Evolutionary conservation across 1,140 invertebrate genomes (phyloP).

Genomic region (Batillaria attramentaria): DNA sequence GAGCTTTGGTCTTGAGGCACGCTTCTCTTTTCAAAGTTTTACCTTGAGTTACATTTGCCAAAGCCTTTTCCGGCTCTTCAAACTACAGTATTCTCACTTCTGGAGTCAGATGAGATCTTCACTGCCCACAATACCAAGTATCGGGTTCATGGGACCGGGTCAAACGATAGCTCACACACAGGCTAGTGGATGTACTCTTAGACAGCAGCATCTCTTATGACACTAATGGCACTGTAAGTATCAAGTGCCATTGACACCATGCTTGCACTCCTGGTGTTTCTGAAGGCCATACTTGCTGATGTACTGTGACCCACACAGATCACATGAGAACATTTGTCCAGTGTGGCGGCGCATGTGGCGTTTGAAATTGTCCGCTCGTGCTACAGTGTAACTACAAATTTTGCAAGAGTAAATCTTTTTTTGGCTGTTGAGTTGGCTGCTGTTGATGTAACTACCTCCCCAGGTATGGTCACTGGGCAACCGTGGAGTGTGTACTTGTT

Average conservation of each 20-base stretch:
- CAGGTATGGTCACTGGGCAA: too few relatives aligned
- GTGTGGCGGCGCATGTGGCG: conserved; percentile 21
- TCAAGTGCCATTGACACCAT: neutral
- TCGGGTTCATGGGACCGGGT: too few relatives aligned
- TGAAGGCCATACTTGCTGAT: conserved; percentile 19
- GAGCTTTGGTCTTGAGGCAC: too few relatives aligned
- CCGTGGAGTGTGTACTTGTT: conserved; percentile 12
- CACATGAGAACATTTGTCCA: conserved; percentile 20
- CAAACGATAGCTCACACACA: too few relatives aligned
- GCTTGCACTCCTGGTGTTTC: conserved; percentile 17
- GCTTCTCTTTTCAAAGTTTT: too few relatives aligned
- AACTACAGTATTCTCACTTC: too few relatives aligned
- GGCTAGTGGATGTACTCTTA: too few relatives aligned
- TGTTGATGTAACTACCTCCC: neutral
- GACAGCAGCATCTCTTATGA: neutral
- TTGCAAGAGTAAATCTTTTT: conserved; percentile 14
- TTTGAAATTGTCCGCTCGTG: conserved; percentile 11
- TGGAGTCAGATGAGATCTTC: neutral
- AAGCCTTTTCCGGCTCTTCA: too few relatives aligned
- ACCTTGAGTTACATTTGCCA: neutral
- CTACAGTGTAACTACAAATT: conserved; percentile 5
- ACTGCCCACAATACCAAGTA: neutral
- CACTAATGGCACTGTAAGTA: neutral
- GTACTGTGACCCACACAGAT: conserved; percentile 11
- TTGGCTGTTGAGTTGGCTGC: neutral